phyloP scores from a whole-genome alignment of 2,797 vertebrate genomes.

The Ataeniobius toweri region DNA sequence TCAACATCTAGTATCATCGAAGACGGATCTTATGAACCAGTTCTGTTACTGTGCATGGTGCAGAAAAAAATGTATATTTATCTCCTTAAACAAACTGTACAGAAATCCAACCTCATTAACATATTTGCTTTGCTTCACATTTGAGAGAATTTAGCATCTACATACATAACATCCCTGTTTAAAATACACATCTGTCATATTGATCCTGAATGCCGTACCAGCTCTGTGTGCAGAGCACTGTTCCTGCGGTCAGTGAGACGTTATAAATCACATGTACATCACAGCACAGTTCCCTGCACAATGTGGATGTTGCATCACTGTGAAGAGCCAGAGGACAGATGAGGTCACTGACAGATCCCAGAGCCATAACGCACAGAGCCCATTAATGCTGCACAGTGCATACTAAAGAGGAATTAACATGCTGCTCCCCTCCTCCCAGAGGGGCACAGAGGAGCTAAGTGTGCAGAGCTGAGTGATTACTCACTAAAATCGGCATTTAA shows the following conservation, averaged over 20 bases:
- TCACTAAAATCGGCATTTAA: constrained; percentile 12
- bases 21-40: not conserved
- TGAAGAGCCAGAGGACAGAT: constrained; percentile 15
- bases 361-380: constrained; percentile 27
- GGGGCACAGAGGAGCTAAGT: constrained; percentile 13
- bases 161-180: not conserved
- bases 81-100: not conserved
- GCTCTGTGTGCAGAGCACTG: not conserved
- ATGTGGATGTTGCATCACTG: constrained; percentile 15
- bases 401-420: constrained; percentile 38
- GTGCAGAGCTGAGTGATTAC: constrained; percentile 25
- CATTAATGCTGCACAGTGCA: constrained; percentile 35
- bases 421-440: constrained; percentile 16
- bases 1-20: not conserved
- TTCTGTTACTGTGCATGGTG: not conserved
- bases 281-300: constrained; percentile 11
- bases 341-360: constrained; percentile 31
- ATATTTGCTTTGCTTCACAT: not conserved
- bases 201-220: not conserved
- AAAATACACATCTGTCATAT: not conserved
- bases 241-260: not conserved
- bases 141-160: not conserved
- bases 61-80: not conserved
- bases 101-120: not conserved
- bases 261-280: constrained; percentile 3